Percentiles rank a stretch among this genome's conserved stretches.
Evolutionary conservation across 2,797 vertebrate species (phyloP).

Genomic region (Cephalopachus bancanus): DNA sequence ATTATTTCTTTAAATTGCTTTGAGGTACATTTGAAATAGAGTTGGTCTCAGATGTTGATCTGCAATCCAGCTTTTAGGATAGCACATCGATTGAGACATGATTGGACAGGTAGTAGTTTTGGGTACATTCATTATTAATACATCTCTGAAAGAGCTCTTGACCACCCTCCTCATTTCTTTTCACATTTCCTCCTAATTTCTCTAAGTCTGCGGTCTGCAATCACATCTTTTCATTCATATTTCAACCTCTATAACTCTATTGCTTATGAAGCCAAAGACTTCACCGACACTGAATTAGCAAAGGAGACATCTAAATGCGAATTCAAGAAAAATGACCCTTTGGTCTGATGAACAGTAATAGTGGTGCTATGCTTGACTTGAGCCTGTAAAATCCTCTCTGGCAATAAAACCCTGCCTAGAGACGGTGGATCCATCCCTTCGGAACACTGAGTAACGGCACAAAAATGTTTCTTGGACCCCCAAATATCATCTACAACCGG

Average conservation of each 20-base stretch:
- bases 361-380: slow-evolving; percentile 8
- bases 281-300: slow-evolving; percentile 11
- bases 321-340: slow-evolving; percentile 63
- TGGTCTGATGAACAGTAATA: slow-evolving; percentile 11
- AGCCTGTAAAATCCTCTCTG: neutral
- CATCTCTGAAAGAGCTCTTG: slow-evolving; percentile 52
- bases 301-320: slow-evolving; percentile 45
- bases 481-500: neutral
- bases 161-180: slow-evolving; percentile 55
- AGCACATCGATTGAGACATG: slow-evolving; percentile 49
- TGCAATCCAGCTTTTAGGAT: slow-evolving; percentile 32
- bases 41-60: slow-evolving; percentile 69
- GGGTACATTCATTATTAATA: slow-evolving; percentile 39
- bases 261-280: slow-evolving; percentile 9
- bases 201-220: slow-evolving; percentile 13
- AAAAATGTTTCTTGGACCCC: neutral
- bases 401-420: neutral
- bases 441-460: neutral
- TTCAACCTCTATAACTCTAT: neutral
- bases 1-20: slow-evolving; percentile 65
- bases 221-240: slow-evolving; percentile 60
- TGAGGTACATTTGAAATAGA: slow-evolving; percentile 60
- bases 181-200: slow-evolving; percentile 66
- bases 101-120: neutral
- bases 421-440: neutral